phyloP scores from a whole-genome alignment of 2,113 vertebrate genomes.

The Talpa occidentalis region DNA sequence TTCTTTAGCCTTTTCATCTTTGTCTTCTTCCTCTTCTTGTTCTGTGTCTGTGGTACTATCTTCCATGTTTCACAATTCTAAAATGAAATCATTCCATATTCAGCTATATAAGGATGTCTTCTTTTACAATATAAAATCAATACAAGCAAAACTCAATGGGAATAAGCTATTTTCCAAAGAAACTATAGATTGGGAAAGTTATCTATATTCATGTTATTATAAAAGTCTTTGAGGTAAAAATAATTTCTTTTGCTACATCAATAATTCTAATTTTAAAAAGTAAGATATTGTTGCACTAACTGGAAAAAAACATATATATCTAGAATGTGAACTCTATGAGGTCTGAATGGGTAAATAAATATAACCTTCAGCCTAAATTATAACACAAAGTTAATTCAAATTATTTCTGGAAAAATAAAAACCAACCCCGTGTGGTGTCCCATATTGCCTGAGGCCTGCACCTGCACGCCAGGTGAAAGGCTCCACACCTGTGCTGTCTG shows the following conservation, averaged over 20 bases:
- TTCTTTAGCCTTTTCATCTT: conserved; percentile 57
- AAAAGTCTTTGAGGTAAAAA: background rate
- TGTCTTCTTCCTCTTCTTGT: conserved; percentile 51
- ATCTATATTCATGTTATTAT: background rate
- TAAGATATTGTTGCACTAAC: background rate
- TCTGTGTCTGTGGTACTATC: conserved; percentile 78
- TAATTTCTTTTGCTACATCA: background rate
- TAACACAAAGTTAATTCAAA: background rate
- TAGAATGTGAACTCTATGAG: background rate
- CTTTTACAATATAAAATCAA: background rate
- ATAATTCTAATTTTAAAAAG: conserved; percentile 31
- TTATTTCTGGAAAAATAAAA: background rate
- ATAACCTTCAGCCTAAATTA: background rate
- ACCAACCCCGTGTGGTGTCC: background rate
- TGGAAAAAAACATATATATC: background rate
- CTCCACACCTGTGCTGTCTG: background rate
- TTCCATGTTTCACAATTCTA: conserved; percentile 87
- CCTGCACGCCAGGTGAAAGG: background rate
- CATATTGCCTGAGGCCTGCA: background rate
- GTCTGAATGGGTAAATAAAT: background rate
- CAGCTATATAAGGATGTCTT: background rate
- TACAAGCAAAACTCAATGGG: conserved; percentile 11
- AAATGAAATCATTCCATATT: conserved; percentile 63
- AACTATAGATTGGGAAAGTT: background rate
- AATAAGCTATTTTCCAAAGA: background rate